phyloP scores from a whole-genome alignment of 2,888 invertebrate species.

The Melinaea marsaeus region DNA sequence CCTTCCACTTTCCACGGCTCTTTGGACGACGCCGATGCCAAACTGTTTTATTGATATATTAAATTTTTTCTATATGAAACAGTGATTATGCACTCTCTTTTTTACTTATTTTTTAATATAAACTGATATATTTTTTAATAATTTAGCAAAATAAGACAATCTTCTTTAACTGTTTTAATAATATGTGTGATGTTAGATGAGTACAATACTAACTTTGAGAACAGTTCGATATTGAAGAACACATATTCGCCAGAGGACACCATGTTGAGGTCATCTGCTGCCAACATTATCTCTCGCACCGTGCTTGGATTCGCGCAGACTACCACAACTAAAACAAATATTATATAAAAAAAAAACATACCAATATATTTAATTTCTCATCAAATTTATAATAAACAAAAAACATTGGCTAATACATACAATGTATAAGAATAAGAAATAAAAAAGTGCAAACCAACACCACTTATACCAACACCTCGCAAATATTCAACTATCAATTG shows the following conservation, averaged over 20 bases:
- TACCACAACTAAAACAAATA: conserved; percentile 90
- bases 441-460: not conserved
- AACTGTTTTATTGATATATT: conserved; percentile 48
- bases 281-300: conserved; percentile 94
- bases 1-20: conserved; percentile 91
- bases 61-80: not conserved
- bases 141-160: too few relatives aligned
- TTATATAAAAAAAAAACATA: too few relatives aligned
- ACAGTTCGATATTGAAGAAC: conserved; percentile 98
- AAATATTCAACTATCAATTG: not conserved
- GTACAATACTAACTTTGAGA: conserved; percentile 88
- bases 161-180: too few relatives aligned
- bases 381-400: not conserved
- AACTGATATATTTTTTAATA: too few relatives aligned
- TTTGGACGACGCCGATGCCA: conserved; percentile 78
- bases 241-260: conserved; percentile 97
- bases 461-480: not conserved
- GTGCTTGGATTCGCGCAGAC: conserved; percentile 94
- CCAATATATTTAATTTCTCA: too few relatives aligned
- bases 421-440: not conserved
- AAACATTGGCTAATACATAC: not conserved
- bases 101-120: too few relatives aligned
- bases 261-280: conserved; percentile 96
- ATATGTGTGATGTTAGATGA: not conserved
- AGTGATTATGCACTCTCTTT: too few relatives aligned